Evolutionary conservation across 2,113 vertebrate species (phyloP).

Genomic region (Ardeotis arabs): DNA sequence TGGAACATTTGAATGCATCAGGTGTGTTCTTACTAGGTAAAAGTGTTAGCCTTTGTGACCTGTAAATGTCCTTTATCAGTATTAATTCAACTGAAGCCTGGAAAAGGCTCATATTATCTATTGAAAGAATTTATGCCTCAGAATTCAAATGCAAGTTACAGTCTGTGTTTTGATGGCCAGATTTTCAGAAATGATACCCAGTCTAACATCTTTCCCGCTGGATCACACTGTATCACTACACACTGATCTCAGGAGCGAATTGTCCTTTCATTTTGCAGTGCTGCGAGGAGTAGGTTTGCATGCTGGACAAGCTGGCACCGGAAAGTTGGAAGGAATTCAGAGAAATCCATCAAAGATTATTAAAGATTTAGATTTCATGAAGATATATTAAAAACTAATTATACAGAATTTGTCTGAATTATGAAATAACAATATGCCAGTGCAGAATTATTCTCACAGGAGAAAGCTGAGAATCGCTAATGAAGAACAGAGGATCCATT

Average conservation of each 20-base stretch:
- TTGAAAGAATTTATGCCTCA: neutral
- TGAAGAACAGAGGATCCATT: neutral
- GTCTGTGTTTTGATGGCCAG: neutral
- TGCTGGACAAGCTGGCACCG: neutral
- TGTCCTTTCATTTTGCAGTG: neutral
- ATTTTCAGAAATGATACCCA: neutral
- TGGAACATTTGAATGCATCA: neutral
- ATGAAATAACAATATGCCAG: neutral
- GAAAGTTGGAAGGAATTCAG: neutral
- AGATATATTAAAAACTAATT: conserved; percentile 10
- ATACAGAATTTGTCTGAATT: neutral
- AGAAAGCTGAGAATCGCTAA: neutral
- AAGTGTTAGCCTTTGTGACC: neutral
- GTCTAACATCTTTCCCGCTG: neutral
- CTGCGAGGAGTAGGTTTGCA: neutral
- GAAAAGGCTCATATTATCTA: neutral
- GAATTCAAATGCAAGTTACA: neutral
- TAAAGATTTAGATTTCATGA: conserved; percentile 16
- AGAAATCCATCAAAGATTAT: neutral
- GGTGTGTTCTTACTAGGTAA: neutral
- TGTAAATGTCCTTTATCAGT: neutral
- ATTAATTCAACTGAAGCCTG: neutral
- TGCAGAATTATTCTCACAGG: neutral
- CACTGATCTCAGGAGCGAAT: neutral
- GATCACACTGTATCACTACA: neutral